Percentiles rank a stretch among this genome's conserved stretches.
phyloP scores from a whole-genome alignment of 2,113 vertebrate genomes.

The Hippotragus niger region DNA sequence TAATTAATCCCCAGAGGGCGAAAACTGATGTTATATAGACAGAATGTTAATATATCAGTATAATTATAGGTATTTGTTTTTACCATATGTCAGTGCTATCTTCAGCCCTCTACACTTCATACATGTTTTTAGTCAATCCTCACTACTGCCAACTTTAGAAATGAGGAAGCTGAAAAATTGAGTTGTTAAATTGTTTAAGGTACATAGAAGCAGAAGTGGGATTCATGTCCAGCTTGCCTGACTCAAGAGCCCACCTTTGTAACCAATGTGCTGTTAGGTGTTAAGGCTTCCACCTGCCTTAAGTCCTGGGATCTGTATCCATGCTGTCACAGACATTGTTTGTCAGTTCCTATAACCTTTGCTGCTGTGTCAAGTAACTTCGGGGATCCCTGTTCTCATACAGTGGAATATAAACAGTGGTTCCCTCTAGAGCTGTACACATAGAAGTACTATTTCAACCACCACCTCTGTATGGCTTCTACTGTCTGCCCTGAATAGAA shows the following conservation, averaged over 20 bases:
- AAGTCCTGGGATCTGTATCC: background rate
- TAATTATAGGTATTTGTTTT: background rate
- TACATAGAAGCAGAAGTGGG: background rate
- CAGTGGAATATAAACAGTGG: background rate
- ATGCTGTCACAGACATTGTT: rapidly evolving
- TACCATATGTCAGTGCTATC: background rate
- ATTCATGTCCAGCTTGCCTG: background rate
- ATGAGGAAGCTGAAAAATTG: background rate
- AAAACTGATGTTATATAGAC: background rate
- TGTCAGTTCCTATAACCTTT: background rate
- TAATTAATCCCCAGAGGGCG: background rate
- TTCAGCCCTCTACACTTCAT: background rate
- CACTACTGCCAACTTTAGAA: background rate
- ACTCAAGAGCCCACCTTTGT: background rate
- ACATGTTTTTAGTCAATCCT: background rate
- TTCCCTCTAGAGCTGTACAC: background rate
- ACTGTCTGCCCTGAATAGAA: background rate
- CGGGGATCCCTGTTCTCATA: rapidly evolving
- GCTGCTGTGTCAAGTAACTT: background rate
- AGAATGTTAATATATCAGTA: background rate
- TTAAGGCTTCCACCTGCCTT: background rate
- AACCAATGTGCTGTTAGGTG: background rate
- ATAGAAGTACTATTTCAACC: background rate
- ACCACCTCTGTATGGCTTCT: background rate
- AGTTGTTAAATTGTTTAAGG: background rate